These are phyloP conservation scores for Matsumyia berberina DNA, from an alignment of 2,888 invertebrate genomes.

Conservation along the genomic window DNA sequence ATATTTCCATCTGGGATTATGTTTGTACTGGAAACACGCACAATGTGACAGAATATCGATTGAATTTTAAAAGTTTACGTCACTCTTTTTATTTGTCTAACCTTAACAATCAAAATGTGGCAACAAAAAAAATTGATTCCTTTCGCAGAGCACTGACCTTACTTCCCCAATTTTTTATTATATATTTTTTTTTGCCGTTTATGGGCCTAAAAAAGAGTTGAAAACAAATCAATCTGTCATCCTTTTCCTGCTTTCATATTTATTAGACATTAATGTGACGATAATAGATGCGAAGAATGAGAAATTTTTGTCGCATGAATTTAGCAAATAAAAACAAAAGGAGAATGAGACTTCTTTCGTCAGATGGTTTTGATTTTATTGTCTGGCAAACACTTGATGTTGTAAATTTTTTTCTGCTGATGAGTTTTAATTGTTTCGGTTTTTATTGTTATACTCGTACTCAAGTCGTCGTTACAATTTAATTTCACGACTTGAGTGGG, in stretches of 20 bases:
- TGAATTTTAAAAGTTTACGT: too few relatives aligned
- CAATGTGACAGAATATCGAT: too few relatives aligned
- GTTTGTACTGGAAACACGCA: too few relatives aligned
- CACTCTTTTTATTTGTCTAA: too few relatives aligned
- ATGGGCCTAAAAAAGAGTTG: background rate
- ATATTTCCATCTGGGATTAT: too few relatives aligned
- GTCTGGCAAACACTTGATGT: background rate
- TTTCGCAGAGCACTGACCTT: background rate
- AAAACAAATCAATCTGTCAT: constrained; percentile 45
- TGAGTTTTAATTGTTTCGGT: background rate
- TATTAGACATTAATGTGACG: constrained; percentile 19
- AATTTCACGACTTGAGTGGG: background rate
- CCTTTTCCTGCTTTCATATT: constrained; percentile 17
- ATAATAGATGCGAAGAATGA: constrained; percentile 10
- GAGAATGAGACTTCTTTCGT: background rate
- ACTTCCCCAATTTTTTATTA: background rate
- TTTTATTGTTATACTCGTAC: background rate
- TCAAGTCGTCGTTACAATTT: constrained; percentile 27
- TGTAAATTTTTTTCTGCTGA: constrained; percentile 6
- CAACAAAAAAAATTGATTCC: background rate
- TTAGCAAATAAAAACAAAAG: background rate
- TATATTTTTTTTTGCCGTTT: too few relatives aligned
- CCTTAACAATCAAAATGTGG: background rate
- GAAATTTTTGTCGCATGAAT: constrained; percentile 3
- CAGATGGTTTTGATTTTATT: background rate